Percentiles rank a stretch among this genome's conserved stretches.
phyloP scores from a whole-genome alignment of 2,113 vertebrate species.

The Reinhardtius hippoglossoides region DNA sequence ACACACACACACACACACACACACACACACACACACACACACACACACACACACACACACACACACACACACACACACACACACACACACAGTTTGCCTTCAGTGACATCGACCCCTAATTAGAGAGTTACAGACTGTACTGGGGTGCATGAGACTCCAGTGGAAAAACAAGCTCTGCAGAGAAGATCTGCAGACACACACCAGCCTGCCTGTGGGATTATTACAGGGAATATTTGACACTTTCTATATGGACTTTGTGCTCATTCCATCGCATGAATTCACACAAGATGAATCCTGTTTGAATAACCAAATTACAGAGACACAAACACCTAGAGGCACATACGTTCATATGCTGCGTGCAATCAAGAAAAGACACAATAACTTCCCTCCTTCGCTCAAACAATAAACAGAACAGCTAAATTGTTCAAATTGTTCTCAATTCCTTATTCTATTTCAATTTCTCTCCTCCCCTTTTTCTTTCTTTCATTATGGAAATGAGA shows the following conservation, averaged over 20 bases:
- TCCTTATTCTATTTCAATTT: constrained; percentile 29
- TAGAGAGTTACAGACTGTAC: constrained; percentile 53
- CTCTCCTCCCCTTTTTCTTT: constrained; percentile 11
- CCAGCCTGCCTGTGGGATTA: constrained; percentile 25
- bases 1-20: neutral
- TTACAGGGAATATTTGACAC: constrained; percentile 55
- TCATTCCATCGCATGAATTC: constrained; percentile 15
- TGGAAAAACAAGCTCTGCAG: constrained; percentile 51
- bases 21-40: constrained; percentile 3
- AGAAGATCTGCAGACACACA: constrained; percentile 21
- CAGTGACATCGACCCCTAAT: constrained; percentile 63
- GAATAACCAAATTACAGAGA: constrained; percentile 29
- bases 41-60: neutral
- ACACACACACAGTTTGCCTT: constrained; percentile 40
- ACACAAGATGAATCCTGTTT: constrained; percentile 24
- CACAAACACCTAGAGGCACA: neutral
- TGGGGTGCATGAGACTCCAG: constrained; percentile 41
- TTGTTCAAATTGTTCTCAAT: constrained; percentile 45
- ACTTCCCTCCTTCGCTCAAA: constrained; percentile 2
- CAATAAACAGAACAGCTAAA: constrained; percentile 18
- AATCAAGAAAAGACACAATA: constrained; percentile 26
- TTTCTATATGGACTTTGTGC: constrained; percentile 21
- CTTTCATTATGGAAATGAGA: constrained; percentile 63
- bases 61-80: constrained; percentile 1
- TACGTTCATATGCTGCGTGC: neutral